Conservation (phyloP, 2,113 vertebrate species). For the Pomatostomus ruficeps region DNA sequence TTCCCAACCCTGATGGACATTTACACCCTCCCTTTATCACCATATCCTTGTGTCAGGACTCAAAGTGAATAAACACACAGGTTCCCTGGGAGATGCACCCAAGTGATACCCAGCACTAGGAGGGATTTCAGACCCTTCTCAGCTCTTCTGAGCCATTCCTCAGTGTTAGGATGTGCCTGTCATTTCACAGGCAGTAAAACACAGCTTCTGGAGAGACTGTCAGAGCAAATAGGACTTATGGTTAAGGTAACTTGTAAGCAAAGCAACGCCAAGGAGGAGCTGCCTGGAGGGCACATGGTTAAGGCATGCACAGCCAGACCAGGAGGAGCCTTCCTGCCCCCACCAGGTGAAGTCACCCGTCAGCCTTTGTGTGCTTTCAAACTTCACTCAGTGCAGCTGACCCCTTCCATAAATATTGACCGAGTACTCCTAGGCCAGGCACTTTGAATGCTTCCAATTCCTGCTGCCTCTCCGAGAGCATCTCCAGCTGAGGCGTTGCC, state of each 20-base stretch:
- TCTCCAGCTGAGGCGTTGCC: background rate
- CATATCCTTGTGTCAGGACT: background rate
- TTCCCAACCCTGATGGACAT: background rate
- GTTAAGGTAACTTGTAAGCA: background rate
- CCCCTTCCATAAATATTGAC: background rate
- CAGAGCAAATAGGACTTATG: background rate
- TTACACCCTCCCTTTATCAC: background rate
- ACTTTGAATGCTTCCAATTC: background rate
- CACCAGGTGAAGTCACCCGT: background rate
- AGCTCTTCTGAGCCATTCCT: background rate
- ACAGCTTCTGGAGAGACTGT: background rate
- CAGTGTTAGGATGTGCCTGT: no score
- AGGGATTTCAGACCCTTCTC: background rate
- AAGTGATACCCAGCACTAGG: background rate
- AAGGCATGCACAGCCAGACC: background rate
- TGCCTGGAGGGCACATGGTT: background rate
- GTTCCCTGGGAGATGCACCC: background rate
- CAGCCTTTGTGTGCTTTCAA: background rate
- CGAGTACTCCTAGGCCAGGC: accelerated
- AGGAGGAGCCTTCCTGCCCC: background rate
- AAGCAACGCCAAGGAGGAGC: background rate
- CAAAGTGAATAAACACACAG: background rate
- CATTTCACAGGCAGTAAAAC: background rate
- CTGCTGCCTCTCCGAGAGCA: background rate
- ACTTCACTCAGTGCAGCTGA: background rate